A percentile compares a stretch with the other conserved stretches of the same genome.
Conservation (phyloP, 2,888 invertebrate species). For the Sinodicranocentrus sp. region DNA sequence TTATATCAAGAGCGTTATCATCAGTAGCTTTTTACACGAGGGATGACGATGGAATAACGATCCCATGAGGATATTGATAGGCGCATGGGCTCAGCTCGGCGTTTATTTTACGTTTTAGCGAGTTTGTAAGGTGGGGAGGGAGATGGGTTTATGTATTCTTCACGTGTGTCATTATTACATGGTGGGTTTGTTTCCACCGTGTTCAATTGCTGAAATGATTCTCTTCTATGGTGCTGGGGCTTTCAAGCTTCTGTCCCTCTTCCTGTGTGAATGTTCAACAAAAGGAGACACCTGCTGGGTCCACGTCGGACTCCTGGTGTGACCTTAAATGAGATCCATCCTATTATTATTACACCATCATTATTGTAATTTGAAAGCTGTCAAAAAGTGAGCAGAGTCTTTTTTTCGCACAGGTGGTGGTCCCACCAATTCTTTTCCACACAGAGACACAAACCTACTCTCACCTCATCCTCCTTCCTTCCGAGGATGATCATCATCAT, state of each 20-base stretch:
- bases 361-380: conserved; percentile 68
- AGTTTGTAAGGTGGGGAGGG: no score
- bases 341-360: conserved; percentile 67
- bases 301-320: conserved; percentile 63
- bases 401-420: conserved; percentile 25
- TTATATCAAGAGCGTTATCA: no score
- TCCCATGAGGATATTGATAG: no score
- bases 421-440: conserved; percentile 3
- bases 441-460: neutral
- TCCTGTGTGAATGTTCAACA: conserved; percentile 26
- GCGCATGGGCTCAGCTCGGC: no score
- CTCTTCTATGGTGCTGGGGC: no score
- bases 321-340: conserved; percentile 67
- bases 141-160: no score
- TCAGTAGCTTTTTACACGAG: no score
- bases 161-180: no score
- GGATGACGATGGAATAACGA: no score
- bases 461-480: neutral
- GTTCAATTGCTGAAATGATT: no score
- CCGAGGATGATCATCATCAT: neutral
- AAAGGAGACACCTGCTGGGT: conserved; percentile 37
- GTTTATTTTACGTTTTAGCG: neutral
- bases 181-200: no score
- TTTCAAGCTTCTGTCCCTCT: conserved; percentile 13
- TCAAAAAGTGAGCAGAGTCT: conserved; percentile 58